phyloP scores from a whole-genome alignment of 2,113 vertebrate species.

The Aplodontia rufa region DNA sequence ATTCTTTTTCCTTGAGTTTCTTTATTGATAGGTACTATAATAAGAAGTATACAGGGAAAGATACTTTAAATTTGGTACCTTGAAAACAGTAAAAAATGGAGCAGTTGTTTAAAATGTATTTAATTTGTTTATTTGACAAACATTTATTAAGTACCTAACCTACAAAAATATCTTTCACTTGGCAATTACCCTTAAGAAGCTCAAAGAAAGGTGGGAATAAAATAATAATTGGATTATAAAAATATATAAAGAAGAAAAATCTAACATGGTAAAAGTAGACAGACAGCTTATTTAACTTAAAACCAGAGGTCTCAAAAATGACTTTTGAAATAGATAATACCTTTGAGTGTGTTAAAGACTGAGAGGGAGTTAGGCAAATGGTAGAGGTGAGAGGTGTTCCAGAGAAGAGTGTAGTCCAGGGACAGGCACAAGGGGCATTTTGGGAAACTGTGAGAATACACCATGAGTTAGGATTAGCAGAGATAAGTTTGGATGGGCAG shows the following conservation, averaged over 20 bases:
- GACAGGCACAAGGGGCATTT: neutral
- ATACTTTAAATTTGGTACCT: neutral
- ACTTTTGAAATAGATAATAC: neutral
- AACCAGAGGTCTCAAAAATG: neutral
- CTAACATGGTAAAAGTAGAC: neutral
- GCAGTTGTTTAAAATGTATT: neutral
- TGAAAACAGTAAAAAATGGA: slow-evolving; percentile 1
- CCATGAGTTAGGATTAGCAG: neutral
- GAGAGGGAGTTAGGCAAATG: neutral
- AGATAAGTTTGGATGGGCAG: neutral
- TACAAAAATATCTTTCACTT: neutral
- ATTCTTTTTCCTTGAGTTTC: neutral
- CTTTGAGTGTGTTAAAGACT: neutral
- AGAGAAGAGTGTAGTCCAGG: neutral
- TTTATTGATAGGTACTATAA: neutral
- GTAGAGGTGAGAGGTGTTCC: neutral
- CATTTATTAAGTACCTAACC: neutral
- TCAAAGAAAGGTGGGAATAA: neutral
- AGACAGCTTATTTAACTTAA: neutral
- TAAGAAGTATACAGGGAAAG: neutral
- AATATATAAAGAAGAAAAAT: neutral
- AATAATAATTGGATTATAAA: neutral
- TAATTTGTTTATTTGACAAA: neutral
- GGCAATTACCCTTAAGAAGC: neutral
- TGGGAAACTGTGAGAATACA: neutral